Conservation (phyloP, 2,888 invertebrate species). For the Camponotus fellah region DNA sequence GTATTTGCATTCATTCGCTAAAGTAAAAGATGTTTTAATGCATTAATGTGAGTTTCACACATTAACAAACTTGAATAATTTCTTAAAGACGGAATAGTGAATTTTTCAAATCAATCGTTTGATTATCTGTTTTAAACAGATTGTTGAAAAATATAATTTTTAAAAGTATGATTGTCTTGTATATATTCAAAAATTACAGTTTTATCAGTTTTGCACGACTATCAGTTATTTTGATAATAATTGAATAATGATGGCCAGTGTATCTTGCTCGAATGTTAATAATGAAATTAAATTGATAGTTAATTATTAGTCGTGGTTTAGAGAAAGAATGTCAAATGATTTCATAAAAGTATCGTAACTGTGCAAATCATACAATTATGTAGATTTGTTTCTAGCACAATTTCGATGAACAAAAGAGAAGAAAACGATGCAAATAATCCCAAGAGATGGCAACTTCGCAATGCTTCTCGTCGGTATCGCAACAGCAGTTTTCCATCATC, state of each 20-base stretch:
- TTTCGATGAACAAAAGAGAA: not conserved
- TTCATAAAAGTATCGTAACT: too few relatives aligned
- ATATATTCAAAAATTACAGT: not conserved
- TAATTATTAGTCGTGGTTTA: not conserved
- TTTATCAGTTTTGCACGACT: not conserved
- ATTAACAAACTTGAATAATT: not conserved
- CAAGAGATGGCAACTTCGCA: not conserved
- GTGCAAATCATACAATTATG: too few relatives aligned
- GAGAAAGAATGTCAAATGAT: not conserved
- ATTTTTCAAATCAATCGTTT: not conserved
- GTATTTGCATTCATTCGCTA: not conserved
- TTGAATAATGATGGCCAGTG: too few relatives aligned
- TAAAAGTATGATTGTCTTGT: not conserved
- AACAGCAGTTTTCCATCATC: conserved; percentile 20
- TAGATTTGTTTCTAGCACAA: not conserved
- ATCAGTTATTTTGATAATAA: not conserved
- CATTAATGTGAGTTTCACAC: not conserved
- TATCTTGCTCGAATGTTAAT: not conserved
- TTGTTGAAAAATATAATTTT: not conserved
- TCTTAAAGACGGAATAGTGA: not conserved
- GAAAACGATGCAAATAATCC: not conserved
- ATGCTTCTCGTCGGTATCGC: not conserved
- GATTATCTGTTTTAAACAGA: not conserved
- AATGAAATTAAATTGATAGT: not conserved
- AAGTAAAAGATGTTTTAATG: too few relatives aligned